phyloP scores from a whole-genome alignment of 2,113 vertebrate genomes.

The Agapornis roseicollis region DNA sequence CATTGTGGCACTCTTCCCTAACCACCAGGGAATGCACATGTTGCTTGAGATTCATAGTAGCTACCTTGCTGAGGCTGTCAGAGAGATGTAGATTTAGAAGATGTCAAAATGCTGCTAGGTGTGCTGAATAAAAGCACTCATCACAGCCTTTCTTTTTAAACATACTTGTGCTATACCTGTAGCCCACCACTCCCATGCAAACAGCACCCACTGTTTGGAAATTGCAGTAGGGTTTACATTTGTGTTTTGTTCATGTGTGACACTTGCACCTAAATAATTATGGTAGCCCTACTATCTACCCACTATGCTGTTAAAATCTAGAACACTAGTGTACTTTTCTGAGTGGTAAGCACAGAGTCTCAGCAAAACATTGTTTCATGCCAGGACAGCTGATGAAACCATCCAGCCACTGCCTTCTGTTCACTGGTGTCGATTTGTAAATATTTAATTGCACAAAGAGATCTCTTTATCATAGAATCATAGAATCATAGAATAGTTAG shows the following conservation, averaged over 20 bases:
- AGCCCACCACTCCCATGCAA: not conserved
- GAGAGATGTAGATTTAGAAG: not conserved
- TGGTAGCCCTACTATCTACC: not conserved
- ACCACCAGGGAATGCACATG: accelerated
- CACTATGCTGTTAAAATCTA: not conserved
- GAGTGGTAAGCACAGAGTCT: not conserved
- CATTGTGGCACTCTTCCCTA: not conserved
- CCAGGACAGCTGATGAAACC: not conserved
- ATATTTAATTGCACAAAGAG: not conserved
- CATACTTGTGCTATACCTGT: not conserved
- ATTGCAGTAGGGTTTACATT: not conserved
- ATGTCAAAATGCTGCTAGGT: not conserved
- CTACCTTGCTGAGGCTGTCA: not conserved
- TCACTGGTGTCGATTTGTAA: not conserved
- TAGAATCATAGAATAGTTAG: no score
- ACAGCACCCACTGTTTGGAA: not conserved
- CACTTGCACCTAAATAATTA: not conserved
- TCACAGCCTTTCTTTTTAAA: not conserved
- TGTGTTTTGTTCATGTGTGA: not conserved
- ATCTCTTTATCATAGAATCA: not conserved
- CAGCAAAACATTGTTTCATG: not conserved
- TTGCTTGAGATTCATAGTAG: not conserved
- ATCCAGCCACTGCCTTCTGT: not conserved
- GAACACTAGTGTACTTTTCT: not conserved
- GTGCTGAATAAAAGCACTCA: not conserved